Percentiles rank a stretch among this genome's conserved stretches.
Evolutionary conservation across 2,113 vertebrate genomes (phyloP).

Genomic region (Climacteris rufus): DNA sequence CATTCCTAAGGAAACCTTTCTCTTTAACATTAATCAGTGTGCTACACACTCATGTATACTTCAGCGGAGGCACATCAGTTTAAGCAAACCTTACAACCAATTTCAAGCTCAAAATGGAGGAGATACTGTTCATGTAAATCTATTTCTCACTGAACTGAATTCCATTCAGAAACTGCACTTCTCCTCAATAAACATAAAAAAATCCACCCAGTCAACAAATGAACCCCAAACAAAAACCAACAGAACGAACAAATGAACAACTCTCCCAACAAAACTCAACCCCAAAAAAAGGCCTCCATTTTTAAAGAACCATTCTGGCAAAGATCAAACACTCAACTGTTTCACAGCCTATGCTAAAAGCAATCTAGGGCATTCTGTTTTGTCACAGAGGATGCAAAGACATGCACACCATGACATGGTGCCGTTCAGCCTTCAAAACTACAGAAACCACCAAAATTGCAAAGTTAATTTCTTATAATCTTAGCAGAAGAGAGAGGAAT

Average conservation of each 20-base stretch:
- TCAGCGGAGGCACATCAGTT: not conserved
- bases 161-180: not conserved
- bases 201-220: not conserved
- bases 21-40: not conserved
- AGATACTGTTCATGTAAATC: not conserved
- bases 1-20: not conserved
- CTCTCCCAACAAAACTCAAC: not conserved
- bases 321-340: not conserved
- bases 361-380: not conserved
- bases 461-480: not conserved
- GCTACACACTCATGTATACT: not conserved
- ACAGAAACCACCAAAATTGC: not conserved
- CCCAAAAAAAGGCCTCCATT: not conserved
- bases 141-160: not conserved
- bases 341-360: not conserved
- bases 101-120: not conserved
- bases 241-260: not conserved
- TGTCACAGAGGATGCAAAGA: not conserved
- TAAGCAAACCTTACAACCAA: not conserved
- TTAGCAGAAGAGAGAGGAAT: not conserved
- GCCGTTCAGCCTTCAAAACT: not conserved
- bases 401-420: not conserved
- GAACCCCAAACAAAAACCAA: accelerated
- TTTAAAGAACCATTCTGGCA: not conserved
- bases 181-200: not conserved